A percentile compares a stretch with the other conserved stretches of the same genome.
These are phyloP conservation scores for Plusia festucae DNA, from an alignment of 2,888 invertebrate genomes.

Conservation along the genomic window DNA sequence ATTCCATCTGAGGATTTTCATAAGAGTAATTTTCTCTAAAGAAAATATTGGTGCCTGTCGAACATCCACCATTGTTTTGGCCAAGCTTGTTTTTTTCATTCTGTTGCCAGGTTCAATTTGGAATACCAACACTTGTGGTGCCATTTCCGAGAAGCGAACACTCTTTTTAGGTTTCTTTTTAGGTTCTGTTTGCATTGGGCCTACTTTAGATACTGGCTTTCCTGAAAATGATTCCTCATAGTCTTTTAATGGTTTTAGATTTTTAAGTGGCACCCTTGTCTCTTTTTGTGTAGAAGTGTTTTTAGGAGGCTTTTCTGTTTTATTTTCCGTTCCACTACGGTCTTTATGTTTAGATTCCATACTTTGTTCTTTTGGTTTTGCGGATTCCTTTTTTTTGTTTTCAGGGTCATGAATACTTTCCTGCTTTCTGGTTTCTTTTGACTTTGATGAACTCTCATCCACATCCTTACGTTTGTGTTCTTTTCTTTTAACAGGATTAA, in stretches of 20 bases:
- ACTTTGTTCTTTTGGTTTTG: constrained; percentile 42
- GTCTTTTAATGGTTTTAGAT: constrained; percentile 70
- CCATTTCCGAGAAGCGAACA: constrained; percentile 75
- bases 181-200: constrained; percentile 66
- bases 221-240: constrained; percentile 65
- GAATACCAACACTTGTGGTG: constrained; percentile 71
- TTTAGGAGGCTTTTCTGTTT: constrained; percentile 30
- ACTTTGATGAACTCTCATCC: constrained; percentile 41
- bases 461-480: constrained; percentile 52
- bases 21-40: constrained; percentile 83
- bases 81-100: constrained; percentile 77
- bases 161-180: constrained; percentile 74
- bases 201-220: constrained; percentile 77
- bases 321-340: constrained; percentile 32
- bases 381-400: constrained; percentile 46
- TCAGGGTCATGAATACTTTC: constrained; percentile 47
- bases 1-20: constrained; percentile 91
- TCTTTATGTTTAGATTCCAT: constrained; percentile 50
- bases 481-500: constrained; percentile 71
- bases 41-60: constrained; percentile 76
- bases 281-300: constrained; percentile 47
- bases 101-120: constrained; percentile 80
- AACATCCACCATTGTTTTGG: constrained; percentile 72
- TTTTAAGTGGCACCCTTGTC: constrained; percentile 70
- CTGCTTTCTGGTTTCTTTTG: constrained; percentile 31